phyloP scores from a whole-genome alignment of 2,888 invertebrate genomes.

The Hirtodrosophila trivittata region DNA sequence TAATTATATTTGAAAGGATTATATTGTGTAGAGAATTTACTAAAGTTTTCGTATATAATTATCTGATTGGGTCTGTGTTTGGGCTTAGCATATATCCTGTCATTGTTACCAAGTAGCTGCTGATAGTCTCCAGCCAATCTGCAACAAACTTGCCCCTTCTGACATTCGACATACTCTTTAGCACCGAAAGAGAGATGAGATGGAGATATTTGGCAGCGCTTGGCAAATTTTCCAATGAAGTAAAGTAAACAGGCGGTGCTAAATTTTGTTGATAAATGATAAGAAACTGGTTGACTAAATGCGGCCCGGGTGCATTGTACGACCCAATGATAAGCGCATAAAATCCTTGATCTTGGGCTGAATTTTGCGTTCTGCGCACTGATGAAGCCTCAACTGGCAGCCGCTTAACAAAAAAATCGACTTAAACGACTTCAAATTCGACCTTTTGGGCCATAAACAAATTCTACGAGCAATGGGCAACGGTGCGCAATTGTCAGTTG shows the following conservation, averaged over 20 bases:
- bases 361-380: slow-evolving; percentile 40
- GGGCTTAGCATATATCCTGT: too few species aligned
- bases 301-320: slow-evolving; percentile 76
- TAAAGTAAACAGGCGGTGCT: background rate
- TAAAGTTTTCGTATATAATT: too few species aligned
- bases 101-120: too few species aligned
- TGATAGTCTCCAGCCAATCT: too few species aligned
- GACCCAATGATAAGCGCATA: slow-evolving; percentile 68
- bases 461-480: slow-evolving; percentile 5
- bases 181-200: slow-evolving; percentile 26
- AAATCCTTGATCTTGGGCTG: slow-evolving; percentile 80
- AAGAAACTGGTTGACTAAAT: slow-evolving; percentile 76
- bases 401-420: slow-evolving; percentile 43
- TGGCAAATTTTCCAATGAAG: background rate
- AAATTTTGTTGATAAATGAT: slow-evolving; percentile 44
- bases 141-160: too few species aligned
- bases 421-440: slow-evolving; percentile 14
- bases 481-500: slow-evolving; percentile 34
- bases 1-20: too few species aligned
- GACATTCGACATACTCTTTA: slow-evolving; percentile 44
- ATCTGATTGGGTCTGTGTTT: too few species aligned
- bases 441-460: slow-evolving; percentile 29
- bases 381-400: slow-evolving; percentile 55
- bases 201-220: slow-evolving; percentile 21
- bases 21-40: too few species aligned